These are phyloP conservation scores for Neopelma chrysocephalum DNA, from an alignment of 2,797 vertebrate species.

Conservation along the genomic window DNA sequence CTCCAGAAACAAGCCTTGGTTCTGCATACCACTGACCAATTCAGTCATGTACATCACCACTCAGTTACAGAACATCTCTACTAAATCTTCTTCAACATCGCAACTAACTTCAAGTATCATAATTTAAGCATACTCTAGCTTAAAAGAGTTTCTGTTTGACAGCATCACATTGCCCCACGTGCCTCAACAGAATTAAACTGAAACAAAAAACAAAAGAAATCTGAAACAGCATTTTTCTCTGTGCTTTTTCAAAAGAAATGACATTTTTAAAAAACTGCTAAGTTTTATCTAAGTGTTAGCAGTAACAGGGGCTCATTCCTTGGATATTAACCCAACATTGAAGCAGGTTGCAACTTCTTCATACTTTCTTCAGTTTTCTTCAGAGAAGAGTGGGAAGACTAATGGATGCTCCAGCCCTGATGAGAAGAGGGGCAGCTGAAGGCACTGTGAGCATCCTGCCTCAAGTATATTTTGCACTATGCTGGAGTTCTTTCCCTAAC, in stretches of 20 bases:
- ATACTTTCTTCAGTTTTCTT: background rate
- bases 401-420: background rate
- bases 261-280: background rate
- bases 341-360: background rate
- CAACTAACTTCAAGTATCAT: background rate
- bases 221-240: background rate
- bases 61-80: background rate
- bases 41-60: background rate
- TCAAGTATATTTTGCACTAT: background rate
- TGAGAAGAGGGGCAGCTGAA: background rate
- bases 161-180: background rate
- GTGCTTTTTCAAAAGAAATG: background rate
- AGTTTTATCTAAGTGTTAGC: background rate
- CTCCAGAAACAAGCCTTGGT: background rate
- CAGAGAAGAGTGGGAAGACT: background rate
- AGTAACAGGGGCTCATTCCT: background rate
- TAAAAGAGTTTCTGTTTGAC: background rate
- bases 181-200: background rate
- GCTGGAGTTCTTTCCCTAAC: background rate
- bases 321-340: background rate
- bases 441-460: background rate
- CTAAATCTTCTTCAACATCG: background rate
- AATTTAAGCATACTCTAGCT: background rate
- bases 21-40: fast-evolving
- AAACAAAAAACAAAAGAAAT: background rate